Evolutionary conservation across 2,888 invertebrate species (phyloP), one percentile per base, ranked within the genome.

Genomic region (Trichopoda pennipes): DNA sequence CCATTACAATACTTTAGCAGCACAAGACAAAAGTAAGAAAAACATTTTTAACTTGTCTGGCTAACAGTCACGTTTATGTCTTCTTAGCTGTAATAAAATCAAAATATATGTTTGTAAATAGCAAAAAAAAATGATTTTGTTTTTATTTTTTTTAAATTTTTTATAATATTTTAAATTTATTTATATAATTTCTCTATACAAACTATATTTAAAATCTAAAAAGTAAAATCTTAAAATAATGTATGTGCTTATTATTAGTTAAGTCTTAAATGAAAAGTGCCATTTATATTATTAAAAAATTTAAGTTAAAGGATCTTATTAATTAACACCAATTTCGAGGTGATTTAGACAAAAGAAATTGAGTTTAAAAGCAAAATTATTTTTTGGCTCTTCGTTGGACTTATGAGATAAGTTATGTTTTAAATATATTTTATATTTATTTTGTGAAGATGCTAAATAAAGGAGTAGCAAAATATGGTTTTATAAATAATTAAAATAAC

Each of bases 21-120:
- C 47, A 49, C 47, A 42, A 28, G 51, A 14, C 47, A 17, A 76
- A 49, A 7, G 19, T 17, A 17, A 17, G 2, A 17, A n/a, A 44
- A 47, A 44, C 16, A 47, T 17, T 68, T 61, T 60, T 51, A 23
- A 51, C 19, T 42, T 51, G 60, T 55, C 23, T 32, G 44, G 19
- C 14, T 51, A 56, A 75, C 66, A 77, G 75, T 79, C 79, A 79
- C 82, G 75, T 82, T 82, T 82, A 53, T 44, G 23, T 49, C 19
- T n/a, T 1, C 10, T n/a, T 14, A n/a, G 55, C n/a, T 2, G 19
- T 17, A 56, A 56, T 63, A 47, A 35, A 75, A 60, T 44, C 44
- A 64, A 49, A 44, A 58, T 23, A 17, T 19, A 9, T 12, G 55
- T 60, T 55, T 68, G 38, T 12, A n/a, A n/a, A n/a, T n/a, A 38